Evolutionary conservation across 2,797 vertebrate genomes (phyloP).

Genomic region (Eidolon dupreanum): DNA sequence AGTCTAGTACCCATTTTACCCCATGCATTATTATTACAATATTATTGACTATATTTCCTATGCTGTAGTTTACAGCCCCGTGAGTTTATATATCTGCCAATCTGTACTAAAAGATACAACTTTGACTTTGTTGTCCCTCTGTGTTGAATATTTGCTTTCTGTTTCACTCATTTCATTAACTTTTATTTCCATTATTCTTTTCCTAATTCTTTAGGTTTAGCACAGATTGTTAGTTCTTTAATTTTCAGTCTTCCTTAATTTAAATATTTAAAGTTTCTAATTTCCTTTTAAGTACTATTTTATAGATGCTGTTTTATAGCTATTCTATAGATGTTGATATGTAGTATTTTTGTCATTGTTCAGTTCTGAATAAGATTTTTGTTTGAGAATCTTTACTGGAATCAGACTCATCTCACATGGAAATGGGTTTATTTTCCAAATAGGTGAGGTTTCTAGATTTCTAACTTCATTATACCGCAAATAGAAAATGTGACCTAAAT

Average conservation of each 20-base stretch:
- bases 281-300: neutral
- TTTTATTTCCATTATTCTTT: neutral
- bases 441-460: neutral
- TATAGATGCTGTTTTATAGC: neutral
- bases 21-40: too few species aligned
- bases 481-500: neutral
- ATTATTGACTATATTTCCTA: neutral
- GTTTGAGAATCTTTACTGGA: neutral
- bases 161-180: neutral
- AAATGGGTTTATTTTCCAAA: neutral
- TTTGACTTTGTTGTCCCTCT: neutral
- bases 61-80: neutral
- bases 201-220: neutral
- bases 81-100: neutral
- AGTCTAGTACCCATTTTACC: too few species aligned
- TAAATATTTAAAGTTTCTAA: neutral
- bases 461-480: neutral
- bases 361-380: neutral
- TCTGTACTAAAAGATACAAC: neutral
- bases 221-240: neutral
- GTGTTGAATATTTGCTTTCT: neutral
- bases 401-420: neutral
- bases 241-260: neutral
- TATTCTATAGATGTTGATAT: neutral
- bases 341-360: neutral